phyloP scores from a whole-genome alignment of 1,140 invertebrate genomes.

The Drosophila navojoa region DNA sequence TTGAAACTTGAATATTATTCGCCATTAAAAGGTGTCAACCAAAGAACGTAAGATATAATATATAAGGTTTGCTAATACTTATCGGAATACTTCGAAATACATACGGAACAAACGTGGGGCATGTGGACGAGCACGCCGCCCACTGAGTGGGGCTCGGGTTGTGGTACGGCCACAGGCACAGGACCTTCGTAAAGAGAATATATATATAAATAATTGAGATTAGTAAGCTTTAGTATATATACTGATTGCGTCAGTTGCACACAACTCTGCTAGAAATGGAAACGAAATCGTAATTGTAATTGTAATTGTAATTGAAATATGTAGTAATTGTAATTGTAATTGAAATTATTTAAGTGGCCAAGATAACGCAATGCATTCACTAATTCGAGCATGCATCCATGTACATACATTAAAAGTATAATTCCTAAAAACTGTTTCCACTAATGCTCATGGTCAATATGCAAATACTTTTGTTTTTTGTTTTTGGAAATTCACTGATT shows the following conservation, averaged over 20 bases:
- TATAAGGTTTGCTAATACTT: slow-evolving; percentile 31
- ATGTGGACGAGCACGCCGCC: slow-evolving; percentile 94
- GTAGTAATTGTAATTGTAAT: too few relatives aligned
- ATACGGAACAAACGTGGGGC: slow-evolving; percentile 92
- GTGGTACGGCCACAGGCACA: slow-evolving; percentile 82
- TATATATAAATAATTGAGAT: slow-evolving; percentile 29
- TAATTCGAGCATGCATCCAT: slow-evolving; percentile 70
- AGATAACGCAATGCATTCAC: slow-evolving; percentile 73
- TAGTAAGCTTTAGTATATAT: slow-evolving; percentile 31
- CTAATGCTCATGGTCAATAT: slow-evolving; percentile 10
- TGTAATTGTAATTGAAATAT: too few relatives aligned
- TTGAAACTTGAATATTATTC: slow-evolving; percentile 51
- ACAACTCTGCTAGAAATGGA: slow-evolving; percentile 65
- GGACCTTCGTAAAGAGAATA: slow-evolving; percentile 76
- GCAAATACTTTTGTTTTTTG: background rate
- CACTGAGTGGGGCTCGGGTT: slow-evolving; percentile 89
- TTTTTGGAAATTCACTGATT: slow-evolving; percentile 36
- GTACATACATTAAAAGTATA: slow-evolving; percentile 60
- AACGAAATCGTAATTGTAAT: slow-evolving; percentile 14
- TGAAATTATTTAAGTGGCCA: slow-evolving; percentile 63
- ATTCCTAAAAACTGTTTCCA: slow-evolving; percentile 44
- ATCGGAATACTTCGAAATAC: slow-evolving; percentile 68
- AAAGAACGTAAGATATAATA: slow-evolving; percentile 58
- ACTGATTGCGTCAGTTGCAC: slow-evolving; percentile 29
- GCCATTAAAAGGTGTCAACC: slow-evolving; percentile 59